phyloP scores from a whole-genome alignment of 1,140 invertebrate species.

The Myzus persicae region DNA sequence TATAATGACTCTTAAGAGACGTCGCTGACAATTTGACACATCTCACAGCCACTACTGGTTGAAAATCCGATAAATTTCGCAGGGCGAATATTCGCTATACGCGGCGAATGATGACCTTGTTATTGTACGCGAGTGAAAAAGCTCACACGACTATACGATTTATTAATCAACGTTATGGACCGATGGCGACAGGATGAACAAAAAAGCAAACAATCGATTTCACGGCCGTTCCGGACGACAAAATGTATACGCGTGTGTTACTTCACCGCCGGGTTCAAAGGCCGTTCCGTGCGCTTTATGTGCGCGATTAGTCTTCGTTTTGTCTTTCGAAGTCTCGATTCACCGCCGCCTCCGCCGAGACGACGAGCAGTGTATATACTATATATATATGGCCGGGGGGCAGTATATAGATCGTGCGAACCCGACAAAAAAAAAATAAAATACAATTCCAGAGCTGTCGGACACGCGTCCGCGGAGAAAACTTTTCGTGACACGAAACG shows the following conservation, averaged over 20 bases:
- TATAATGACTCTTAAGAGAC: constrained; percentile 21
- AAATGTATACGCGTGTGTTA: not conserved
- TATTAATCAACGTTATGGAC: not conserved
- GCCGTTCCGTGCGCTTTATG: not conserved
- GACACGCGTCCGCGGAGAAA: not conserved
- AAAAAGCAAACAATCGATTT: not conserved
- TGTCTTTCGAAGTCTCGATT: not conserved
- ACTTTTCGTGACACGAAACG: constrained; percentile 36
- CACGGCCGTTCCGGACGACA: not conserved
- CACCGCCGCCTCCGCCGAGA: not conserved
- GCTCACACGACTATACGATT: not conserved
- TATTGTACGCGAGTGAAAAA: not conserved
- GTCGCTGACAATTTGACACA: not conserved
- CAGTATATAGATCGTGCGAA: not conserved
- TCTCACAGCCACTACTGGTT: not conserved
- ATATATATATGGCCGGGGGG: not conserved
- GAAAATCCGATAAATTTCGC: not conserved
- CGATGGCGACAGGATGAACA: not conserved
- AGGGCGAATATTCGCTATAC: not conserved
- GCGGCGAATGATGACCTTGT: not conserved
- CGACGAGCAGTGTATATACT: not conserved
- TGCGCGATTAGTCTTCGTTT: constrained; percentile 17
- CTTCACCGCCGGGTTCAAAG: not conserved
- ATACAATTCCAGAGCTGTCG: constrained; percentile 2
- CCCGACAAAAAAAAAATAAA: not conserved